phyloP scores from a whole-genome alignment of 2,113 vertebrate genomes.

The Ceuthmochares aereus region DNA sequence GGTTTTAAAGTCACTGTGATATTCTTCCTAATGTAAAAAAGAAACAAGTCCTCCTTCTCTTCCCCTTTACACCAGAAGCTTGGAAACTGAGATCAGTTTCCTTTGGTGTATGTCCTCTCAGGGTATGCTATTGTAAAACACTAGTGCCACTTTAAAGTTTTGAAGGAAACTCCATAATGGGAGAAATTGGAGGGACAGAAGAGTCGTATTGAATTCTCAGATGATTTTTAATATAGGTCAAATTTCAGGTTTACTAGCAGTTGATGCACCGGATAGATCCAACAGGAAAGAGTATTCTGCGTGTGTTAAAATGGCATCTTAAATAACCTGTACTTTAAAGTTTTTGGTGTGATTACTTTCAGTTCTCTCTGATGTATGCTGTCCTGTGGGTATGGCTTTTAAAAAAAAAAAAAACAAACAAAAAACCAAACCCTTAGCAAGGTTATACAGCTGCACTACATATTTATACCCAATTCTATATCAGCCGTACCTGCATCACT shows the following conservation, averaged over 20 bases:
- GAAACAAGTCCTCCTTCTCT: neutral
- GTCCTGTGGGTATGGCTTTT: neutral
- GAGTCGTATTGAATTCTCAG: neutral
- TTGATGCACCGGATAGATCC: neutral
- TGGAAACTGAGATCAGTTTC: neutral
- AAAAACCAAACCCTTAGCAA: neutral
- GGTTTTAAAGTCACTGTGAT: neutral
- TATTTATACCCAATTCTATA: neutral
- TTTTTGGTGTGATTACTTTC: neutral
- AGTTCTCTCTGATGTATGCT: neutral
- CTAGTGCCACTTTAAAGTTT: neutral
- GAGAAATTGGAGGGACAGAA: neutral
- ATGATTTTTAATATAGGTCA: slow-evolving; percentile 35
- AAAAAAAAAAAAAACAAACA: neutral
- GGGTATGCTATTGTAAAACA: neutral
- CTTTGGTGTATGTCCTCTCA: neutral
- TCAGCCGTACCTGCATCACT: neutral
- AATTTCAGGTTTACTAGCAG: neutral
- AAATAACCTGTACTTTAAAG: neutral
- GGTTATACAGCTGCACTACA: neutral
- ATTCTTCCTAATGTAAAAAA: neutral
- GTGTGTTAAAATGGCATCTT: neutral
- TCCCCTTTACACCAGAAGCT: neutral
- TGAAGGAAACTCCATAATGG: neutral
- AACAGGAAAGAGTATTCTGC: neutral